Percentiles rank a stretch among this genome's conserved stretches.
Evolutionary conservation across 2,113 vertebrate species (phyloP).

Genomic region (Sigmodon hispidus): DNA sequence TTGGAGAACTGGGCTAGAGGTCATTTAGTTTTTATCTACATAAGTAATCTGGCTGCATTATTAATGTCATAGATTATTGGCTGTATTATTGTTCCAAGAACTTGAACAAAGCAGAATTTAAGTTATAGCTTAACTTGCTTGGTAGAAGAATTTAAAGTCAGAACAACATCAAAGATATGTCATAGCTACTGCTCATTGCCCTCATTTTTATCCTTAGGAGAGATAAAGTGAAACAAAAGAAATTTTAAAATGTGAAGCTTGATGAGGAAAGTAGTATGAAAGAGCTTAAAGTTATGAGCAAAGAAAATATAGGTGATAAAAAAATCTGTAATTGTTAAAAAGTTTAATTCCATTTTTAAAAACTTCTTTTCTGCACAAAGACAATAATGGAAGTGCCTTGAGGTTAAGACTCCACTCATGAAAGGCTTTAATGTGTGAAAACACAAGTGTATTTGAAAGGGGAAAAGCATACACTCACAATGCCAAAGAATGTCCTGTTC

Average conservation of each 20-base stretch:
- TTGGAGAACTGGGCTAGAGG: not conserved
- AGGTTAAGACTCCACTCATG: not conserved
- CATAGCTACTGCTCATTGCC: not conserved
- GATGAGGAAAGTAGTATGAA: not conserved
- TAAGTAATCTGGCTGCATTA: not conserved
- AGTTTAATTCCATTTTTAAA: not conserved
- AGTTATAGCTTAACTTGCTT: not conserved
- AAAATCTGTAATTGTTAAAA: not conserved
- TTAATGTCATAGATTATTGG: too few species aligned
- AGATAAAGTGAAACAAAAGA: not conserved
- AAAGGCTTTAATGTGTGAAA: too few species aligned
- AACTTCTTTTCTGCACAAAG: not conserved
- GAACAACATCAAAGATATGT: not conserved
- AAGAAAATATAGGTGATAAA: not conserved
- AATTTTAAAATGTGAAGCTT: not conserved
- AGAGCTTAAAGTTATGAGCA: not conserved
- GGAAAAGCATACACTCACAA: not conserved
- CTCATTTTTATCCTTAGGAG: not conserved
- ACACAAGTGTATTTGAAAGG: too few species aligned
- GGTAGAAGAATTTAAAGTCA: not conserved
- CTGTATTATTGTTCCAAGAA: not conserved
- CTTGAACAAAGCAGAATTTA: not conserved
- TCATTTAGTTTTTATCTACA: not conserved
- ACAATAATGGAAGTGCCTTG: not conserved
- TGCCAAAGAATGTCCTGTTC: not conserved